phyloP scores from a whole-genome alignment of 64 coral and sea anemone genomes.

The Platygyra sinensis region DNA sequence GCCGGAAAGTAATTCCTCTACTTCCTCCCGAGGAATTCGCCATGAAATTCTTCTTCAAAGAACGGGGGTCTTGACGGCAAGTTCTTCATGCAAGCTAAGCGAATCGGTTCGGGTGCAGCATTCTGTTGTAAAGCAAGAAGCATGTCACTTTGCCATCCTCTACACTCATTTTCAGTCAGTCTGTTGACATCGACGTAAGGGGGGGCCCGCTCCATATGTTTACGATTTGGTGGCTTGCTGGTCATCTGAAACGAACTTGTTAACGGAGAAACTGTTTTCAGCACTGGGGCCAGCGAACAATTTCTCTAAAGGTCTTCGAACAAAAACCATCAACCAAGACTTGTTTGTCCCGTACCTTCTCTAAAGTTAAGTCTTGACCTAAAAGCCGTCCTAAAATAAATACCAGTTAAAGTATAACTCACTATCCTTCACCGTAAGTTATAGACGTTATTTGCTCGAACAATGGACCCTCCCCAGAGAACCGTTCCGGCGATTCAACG shows the following conservation, averaged over 20 bases:
- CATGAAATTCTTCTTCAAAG: constrained; percentile 97
- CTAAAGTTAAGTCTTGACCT: too few relatives aligned
- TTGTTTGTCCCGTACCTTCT: too few relatives aligned
- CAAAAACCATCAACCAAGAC: neutral
- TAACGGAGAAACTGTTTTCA: neutral
- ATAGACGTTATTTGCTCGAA: neutral
- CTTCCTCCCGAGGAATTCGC: constrained; percentile 86
- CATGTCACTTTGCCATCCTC: constrained; percentile 83
- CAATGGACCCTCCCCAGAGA: neutral
- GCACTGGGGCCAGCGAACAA: neutral
- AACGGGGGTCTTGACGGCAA: constrained; percentile 75
- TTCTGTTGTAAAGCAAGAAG: constrained; percentile 81
- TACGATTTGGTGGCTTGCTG: constrained; percentile 22
- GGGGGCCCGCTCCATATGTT: constrained; percentile 4
- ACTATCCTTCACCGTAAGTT: too few relatives aligned
- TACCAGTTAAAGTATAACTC: too few relatives aligned
- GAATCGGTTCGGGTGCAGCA: constrained; percentile 94
- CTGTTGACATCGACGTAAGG: constrained; percentile 20
- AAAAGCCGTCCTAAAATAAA: too few relatives aligned
- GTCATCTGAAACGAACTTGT: constrained; percentile 12
- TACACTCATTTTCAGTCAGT: neutral
- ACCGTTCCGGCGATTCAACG: neutral
- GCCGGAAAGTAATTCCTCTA: constrained; percentile 76
- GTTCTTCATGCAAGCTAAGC: constrained; percentile 93
- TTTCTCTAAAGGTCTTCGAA: neutral